phyloP scores from a whole-genome alignment of 2,797 vertebrate species.

The Lemur catta region DNA sequence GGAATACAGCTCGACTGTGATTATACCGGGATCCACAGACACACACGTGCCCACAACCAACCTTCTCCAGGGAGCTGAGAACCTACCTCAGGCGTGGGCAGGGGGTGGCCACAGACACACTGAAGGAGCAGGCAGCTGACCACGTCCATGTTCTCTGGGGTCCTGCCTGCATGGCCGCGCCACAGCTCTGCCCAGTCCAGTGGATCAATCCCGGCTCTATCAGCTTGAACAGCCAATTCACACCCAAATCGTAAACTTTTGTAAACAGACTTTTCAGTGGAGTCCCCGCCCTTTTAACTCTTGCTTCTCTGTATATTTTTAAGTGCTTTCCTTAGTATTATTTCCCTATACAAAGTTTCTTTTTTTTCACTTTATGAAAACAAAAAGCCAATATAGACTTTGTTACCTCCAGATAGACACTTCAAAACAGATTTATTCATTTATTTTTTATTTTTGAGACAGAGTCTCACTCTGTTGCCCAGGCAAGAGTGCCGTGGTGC shows the following conservation, averaged over 20 bases:
- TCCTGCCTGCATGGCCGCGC: background rate
- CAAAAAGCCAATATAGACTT: background rate
- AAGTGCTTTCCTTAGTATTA: background rate
- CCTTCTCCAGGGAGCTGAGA: background rate
- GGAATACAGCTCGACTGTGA: background rate
- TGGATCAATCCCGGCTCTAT: background rate
- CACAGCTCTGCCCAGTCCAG: background rate
- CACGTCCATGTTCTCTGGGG: constrained; percentile 68
- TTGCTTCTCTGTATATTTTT: background rate
- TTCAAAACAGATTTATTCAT: background rate
- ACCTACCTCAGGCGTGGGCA: constrained; percentile 87
- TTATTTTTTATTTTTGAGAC: too few species aligned
- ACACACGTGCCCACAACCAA: background rate
- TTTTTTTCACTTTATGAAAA: background rate
- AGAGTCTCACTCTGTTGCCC: too few species aligned
- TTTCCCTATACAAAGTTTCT: background rate
- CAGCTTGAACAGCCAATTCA: background rate
- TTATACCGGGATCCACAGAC: background rate
- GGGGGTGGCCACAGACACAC: constrained; percentile 86
- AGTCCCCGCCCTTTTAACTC: constrained; percentile 52
- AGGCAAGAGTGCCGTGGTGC: too few species aligned
- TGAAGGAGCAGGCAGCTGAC: constrained; percentile 88
- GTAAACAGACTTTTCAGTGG: constrained; percentile 4
- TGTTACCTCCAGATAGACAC: background rate
- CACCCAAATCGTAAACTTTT: constrained; percentile 52